phyloP scores from a whole-genome alignment of 2,888 invertebrate genomes.

The Cylloceria caligata region DNA sequence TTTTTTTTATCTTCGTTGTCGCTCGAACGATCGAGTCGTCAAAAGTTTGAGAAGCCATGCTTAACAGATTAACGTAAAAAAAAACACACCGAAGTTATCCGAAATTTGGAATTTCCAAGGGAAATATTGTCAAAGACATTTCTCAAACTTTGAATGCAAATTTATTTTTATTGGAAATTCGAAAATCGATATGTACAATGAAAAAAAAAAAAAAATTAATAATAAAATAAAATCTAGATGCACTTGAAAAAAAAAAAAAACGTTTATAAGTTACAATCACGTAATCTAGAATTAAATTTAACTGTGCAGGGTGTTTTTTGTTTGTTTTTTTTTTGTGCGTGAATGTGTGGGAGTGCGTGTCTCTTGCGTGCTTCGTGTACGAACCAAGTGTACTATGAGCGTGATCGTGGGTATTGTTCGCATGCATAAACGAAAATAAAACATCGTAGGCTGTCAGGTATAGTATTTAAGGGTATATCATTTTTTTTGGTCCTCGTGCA shows the following conservation, averaged over 20 bases:
- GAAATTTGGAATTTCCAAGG: background rate
- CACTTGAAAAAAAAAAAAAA: constrained; percentile 38
- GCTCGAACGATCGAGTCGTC: background rate
- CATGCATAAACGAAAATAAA: constrained; percentile 34
- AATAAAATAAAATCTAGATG: constrained; percentile 47
- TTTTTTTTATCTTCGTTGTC: too few species aligned
- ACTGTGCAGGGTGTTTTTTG: constrained; percentile 31
- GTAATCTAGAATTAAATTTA: constrained; percentile 61
- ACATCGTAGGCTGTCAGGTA: constrained; percentile 54
- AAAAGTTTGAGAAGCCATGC: background rate
- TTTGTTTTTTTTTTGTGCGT: constrained; percentile 31
- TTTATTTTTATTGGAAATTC: background rate
- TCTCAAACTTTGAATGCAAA: background rate
- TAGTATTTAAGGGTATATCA: constrained; percentile 43
- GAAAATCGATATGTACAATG: constrained; percentile 7
- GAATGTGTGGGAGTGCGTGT: constrained; percentile 11
- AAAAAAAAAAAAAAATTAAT: constrained; percentile 24
- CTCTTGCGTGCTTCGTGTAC: constrained; percentile 39
- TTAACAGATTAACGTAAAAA: background rate
- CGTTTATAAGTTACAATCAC: constrained; percentile 55
- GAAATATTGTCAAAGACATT: background rate
- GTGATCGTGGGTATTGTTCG: constrained; percentile 27
- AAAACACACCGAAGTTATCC: constrained; percentile 8
- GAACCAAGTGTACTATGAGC: constrained; percentile 9
- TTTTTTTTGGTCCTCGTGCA: constrained; percentile 42